Conservation (phyloP, 1,140 invertebrate species). For the Apis florea region DNA sequence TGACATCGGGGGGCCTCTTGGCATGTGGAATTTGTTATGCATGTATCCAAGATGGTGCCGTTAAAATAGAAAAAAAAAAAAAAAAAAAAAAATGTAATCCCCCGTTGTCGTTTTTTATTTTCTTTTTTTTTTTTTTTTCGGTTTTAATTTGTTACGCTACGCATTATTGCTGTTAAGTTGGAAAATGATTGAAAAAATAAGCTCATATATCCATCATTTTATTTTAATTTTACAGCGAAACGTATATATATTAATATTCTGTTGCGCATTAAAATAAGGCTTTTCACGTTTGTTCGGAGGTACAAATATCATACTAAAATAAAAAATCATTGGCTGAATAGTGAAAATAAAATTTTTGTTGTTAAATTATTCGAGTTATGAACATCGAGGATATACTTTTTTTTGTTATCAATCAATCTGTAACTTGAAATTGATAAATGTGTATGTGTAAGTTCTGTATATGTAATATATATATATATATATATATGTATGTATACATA, state of each 20-base stretch:
- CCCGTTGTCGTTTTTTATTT: constrained; percentile 68
- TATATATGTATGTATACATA: constrained; percentile 1
- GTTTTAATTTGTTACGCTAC: background rate
- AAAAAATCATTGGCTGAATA: constrained; percentile 28
- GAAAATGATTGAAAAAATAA: background rate
- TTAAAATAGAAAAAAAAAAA: constrained; percentile 59
- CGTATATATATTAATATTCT: background rate
- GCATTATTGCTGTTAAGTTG: background rate
- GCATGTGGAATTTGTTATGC: constrained; percentile 82
- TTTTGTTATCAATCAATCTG: constrained; percentile 22
- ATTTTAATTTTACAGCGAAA: background rate
- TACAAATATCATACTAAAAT: constrained; percentile 18
- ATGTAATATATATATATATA: background rate
- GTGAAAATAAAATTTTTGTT: constrained; percentile 18
- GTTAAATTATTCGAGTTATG: background rate
- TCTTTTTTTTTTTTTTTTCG: constrained; percentile 4
- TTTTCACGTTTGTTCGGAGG: constrained; percentile 17
- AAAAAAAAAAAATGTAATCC: constrained; percentile 37
- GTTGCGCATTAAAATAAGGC: background rate
- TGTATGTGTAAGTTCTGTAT: background rate
- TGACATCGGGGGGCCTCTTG: constrained; percentile 76
- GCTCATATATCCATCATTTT: background rate
- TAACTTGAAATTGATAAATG: background rate
- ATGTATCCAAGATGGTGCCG: constrained; percentile 79
- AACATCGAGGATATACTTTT: background rate